phyloP scores from a whole-genome alignment of 2,888 invertebrate species.

The Pristionchus arcanus region DNA sequence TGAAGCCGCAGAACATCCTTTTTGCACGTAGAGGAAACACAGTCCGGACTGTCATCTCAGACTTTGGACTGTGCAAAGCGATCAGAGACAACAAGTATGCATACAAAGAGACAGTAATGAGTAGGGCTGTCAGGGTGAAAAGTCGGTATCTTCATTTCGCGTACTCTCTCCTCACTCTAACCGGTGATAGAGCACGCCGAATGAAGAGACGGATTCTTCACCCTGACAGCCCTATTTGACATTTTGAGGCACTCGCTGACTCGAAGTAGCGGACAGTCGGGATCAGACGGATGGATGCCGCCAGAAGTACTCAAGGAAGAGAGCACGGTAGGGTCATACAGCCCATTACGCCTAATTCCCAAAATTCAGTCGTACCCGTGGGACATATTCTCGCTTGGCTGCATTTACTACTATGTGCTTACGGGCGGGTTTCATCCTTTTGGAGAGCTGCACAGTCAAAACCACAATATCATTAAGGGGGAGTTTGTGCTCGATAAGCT shows the following conservation, averaged over 20 bases:
- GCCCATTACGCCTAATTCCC: background rate
- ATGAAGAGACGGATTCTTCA: too few species aligned
- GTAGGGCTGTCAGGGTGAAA: too few species aligned
- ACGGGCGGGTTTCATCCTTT: constrained; percentile 93
- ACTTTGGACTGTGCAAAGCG: constrained; percentile 98
- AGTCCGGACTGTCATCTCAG: constrained; percentile 93
- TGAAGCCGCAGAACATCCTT: background rate
- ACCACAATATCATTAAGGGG: constrained; percentile 89
- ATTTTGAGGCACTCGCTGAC: constrained; percentile 78
- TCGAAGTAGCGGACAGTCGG: constrained; percentile 81
- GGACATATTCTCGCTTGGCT: constrained; percentile 98
- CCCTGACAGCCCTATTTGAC: too few species aligned
- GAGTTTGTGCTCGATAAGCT: too few species aligned
- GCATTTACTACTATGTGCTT: constrained; percentile 95
- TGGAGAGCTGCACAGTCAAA: constrained; percentile 91
- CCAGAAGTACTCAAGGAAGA: constrained; percentile 86
- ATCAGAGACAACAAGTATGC: constrained; percentile 86
- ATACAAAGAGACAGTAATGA: too few species aligned
- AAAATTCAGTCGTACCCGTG: constrained; percentile 88
- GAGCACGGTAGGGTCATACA: constrained; percentile 65
- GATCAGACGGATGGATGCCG: constrained; percentile 99
- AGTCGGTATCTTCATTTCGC: too few species aligned
- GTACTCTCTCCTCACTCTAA: too few species aligned
- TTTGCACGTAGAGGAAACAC: constrained; percentile 80
- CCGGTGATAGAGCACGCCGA: too few species aligned